Evolutionary conservation across 1,140 invertebrate genomes (phyloP).

Genomic region (Periplaneta americana): DNA sequence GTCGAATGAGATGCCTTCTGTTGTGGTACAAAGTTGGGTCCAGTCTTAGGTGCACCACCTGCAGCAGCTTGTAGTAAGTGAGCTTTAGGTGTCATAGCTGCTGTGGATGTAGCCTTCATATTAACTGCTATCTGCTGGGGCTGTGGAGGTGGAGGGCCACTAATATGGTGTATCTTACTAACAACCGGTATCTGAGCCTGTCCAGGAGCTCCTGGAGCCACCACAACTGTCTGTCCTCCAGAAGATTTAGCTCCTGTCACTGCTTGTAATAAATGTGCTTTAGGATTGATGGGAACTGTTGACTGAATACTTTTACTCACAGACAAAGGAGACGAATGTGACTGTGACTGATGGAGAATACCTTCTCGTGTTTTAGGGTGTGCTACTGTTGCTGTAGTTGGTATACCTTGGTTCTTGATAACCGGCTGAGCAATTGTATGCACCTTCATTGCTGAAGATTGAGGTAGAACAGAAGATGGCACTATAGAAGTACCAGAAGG

Average conservation of each 20-base stretch:
- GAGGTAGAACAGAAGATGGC: background rate
- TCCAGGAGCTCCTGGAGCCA: background rate
- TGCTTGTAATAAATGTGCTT: slow-evolving; percentile 41
- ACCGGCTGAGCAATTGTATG: background rate
- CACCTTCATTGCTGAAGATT: background rate
- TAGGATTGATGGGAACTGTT: slow-evolving; percentile 36
- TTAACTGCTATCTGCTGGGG: background rate
- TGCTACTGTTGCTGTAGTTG: background rate
- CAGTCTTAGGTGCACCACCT: background rate
- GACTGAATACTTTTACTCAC: background rate
- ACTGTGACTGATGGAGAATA: background rate
- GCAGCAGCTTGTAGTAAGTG: slow-evolving; percentile 23
- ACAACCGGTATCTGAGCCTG: background rate
- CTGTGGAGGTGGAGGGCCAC: slow-evolving; percentile 2
- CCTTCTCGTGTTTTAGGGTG: background rate
- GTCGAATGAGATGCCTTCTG: background rate
- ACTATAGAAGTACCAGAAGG: background rate
- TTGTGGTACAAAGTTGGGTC: background rate
- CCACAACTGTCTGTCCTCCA: background rate
- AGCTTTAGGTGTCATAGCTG: slow-evolving; percentile 22
- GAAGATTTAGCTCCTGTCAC: slow-evolving; percentile 25
- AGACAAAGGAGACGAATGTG: background rate
- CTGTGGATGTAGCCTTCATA: slow-evolving; percentile 14
- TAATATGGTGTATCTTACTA: background rate
- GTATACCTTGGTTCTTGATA: background rate